Conservation (phyloP, 2,797 vertebrate genomes). For the Salarias fasciatus region DNA sequence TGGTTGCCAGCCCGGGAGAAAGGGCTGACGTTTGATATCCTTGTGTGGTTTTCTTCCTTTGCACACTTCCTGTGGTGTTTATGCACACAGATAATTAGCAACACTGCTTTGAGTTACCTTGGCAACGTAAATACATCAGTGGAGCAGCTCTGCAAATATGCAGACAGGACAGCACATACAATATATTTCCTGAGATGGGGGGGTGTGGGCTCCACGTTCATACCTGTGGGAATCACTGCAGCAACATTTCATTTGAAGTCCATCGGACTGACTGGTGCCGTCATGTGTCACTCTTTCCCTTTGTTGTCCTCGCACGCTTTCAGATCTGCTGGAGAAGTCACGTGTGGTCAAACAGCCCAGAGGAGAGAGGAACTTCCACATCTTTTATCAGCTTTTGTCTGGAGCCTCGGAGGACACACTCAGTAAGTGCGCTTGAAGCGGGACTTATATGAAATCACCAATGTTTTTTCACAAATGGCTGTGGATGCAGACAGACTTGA, state of each 20-base stretch:
- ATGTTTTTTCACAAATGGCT: neutral
- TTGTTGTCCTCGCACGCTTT: slow-evolving; percentile 26
- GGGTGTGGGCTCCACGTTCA: slow-evolving; percentile 4
- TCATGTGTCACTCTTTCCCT: slow-evolving; percentile 44
- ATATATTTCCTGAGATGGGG: slow-evolving; percentile 1
- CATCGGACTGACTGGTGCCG: slow-evolving; percentile 12
- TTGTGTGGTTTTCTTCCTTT: slow-evolving; percentile 32
- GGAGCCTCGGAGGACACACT: slow-evolving; percentile 94
- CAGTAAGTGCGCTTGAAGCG: slow-evolving; percentile 81
- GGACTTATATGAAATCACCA: neutral
- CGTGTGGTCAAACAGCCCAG: slow-evolving; percentile 97
- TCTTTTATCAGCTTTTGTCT: slow-evolving; percentile 98
- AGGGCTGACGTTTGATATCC: slow-evolving; percentile 51
- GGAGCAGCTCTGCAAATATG: slow-evolving; percentile 23
- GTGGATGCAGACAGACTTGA: neutral
- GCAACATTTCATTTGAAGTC: slow-evolving; percentile 7
- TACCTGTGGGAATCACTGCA: slow-evolving; percentile 2
- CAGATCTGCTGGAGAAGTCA: slow-evolving; percentile 98
- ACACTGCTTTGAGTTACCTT: slow-evolving; percentile 40
- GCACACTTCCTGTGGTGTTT: slow-evolving; percentile 55
- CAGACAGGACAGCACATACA: neutral
- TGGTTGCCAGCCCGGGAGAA: slow-evolving; percentile 52
- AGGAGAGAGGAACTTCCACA: slow-evolving; percentile 97
- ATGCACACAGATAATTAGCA: slow-evolving; percentile 41
- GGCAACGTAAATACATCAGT: slow-evolving; percentile 39